Evolutionary conservation across 2,113 vertebrate species (phyloP).

Genomic region (Psilopogon haemacephalus): DNA sequence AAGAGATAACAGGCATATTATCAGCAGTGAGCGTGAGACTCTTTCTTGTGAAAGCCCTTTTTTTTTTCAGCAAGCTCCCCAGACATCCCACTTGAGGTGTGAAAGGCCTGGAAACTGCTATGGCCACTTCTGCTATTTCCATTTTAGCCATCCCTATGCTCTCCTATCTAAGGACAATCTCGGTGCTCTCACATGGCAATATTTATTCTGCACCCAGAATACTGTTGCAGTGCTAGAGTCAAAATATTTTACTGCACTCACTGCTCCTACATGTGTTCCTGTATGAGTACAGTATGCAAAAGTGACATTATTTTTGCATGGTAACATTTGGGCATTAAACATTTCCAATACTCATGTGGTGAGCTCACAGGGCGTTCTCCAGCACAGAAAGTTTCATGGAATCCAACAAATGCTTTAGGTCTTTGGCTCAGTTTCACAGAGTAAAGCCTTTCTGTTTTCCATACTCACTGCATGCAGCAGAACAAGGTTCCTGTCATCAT

Average conservation of each 20-base stretch:
- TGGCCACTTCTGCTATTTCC: background rate
- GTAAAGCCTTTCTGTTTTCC: background rate
- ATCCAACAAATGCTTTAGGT: background rate
- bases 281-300: background rate
- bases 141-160: background rate
- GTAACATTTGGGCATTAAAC: background rate
- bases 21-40: background rate
- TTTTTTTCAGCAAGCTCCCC: background rate
- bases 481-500: background rate
- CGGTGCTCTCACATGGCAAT: background rate
- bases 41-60: background rate
- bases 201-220: constrained; percentile 16
- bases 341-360: background rate
- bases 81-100: constrained; percentile 15
- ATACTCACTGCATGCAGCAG: background rate
- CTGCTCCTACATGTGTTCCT: background rate
- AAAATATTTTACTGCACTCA: constrained; percentile 13
- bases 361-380: background rate
- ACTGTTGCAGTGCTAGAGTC: background rate
- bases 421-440: background rate
- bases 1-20: constrained; percentile 7
- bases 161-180: background rate
- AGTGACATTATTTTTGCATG: background rate
- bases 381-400: background rate
- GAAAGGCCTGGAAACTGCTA: constrained; percentile 38